Base-by-base conservation (phyloP, 2,888 invertebrate genomes). In the Lasioglossum figueresi region DNA sequence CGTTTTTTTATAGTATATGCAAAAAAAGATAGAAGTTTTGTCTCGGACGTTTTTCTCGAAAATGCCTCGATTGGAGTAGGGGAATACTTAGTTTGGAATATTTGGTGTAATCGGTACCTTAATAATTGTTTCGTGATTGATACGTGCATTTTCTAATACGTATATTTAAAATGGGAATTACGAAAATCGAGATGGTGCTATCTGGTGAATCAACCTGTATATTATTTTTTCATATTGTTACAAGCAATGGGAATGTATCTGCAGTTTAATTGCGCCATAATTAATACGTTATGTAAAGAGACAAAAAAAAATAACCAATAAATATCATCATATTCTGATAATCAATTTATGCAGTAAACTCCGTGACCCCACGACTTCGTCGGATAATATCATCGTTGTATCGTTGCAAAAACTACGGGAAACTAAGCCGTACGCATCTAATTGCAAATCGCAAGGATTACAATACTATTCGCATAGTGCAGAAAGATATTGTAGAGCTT, bases 391-490 rank as follows among this genome's bases (percentile, higher is more conserved):
- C 48, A 6, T 5, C 12, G 37, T 40, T 40, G 40, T n/a, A 14
- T n/a, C n/a, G 48, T 48, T 8, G 27, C 56, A 52, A 37, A 52
- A 78, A 73, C 70, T 71, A 6, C 16, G 19, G 6, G n/a, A 59
- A 37, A 14, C 12, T 14, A 48, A n/a, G 48, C 34, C 34, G 10
- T 34, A 10, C 45, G n/a, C 31, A n/a, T 59, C 63, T 45, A 27
- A 23, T 68, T n/a, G 66, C 31, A 40, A 79, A 82, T 74, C 31
- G 40, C 37, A 63, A 23, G 45, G 31, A 59, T 59, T 56, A 27
- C 43, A 82, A 75, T 71, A 71, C 43, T 75, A 70, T 48, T 59
- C 43, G 27, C 45, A n/a, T 34, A 31, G 12, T 75, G 70, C 70
- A 70, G 75, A 63, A 27, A 31, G 16, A 43, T 68, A 78, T 52